Evolutionary conservation across 2,888 invertebrate species (phyloP).

Genomic region (Caenorhabditis doughertyi): DNA sequence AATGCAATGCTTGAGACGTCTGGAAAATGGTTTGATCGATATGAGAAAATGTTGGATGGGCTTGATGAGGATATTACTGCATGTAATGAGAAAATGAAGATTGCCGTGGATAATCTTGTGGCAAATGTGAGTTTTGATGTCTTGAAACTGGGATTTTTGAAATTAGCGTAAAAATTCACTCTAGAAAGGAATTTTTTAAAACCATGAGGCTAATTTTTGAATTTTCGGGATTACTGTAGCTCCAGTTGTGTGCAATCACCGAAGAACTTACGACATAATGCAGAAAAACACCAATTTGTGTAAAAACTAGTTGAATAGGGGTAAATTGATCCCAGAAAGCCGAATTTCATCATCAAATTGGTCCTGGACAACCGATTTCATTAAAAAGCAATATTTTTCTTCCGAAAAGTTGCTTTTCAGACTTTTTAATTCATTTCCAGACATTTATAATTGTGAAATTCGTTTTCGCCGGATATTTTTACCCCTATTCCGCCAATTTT

Average conservation of each 20-base stretch:
- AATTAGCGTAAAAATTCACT: not conserved
- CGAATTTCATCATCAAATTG: no score
- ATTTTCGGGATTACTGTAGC: no score
- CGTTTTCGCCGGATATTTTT: not conserved
- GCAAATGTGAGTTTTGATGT: constrained; percentile 3
- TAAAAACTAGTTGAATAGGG: no score
- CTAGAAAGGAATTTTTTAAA: not conserved
- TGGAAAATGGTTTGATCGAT: constrained; percentile 30
- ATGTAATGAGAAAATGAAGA: constrained; percentile 21
- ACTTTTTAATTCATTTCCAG: not conserved
- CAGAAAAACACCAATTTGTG: no score
- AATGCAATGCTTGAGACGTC: constrained; percentile 19
- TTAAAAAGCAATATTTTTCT: no score
- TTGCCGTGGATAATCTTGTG: constrained; percentile 11
- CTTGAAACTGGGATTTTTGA: not conserved
- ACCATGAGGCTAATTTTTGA: no score
- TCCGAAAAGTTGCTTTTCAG: not conserved
- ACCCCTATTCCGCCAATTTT: not conserved
- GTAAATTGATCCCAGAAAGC: no score
- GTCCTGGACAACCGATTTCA: no score
- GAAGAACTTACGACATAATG: no score
- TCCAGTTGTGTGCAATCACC: no score
- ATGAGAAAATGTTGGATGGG: constrained; percentile 31
- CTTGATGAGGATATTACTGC: constrained; percentile 30
- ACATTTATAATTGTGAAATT: not conserved